These are phyloP conservation scores for Syndactyla subalaris DNA, from an alignment of 2,797 vertebrate species.

Conservation along the genomic window DNA sequence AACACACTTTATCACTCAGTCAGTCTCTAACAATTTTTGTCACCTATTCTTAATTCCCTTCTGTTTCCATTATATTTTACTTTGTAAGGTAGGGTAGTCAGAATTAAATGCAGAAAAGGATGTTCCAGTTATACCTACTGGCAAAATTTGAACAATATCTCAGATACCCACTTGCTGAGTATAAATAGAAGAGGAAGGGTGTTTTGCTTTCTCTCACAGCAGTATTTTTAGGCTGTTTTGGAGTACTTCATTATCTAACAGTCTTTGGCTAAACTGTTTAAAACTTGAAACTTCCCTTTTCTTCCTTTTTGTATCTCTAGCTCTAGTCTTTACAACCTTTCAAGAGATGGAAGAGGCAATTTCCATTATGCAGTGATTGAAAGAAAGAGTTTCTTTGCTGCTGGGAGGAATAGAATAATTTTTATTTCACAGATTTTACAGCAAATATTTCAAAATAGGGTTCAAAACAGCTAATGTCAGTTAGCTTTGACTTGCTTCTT, in stretches of 20 bases:
- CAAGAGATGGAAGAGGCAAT: background rate
- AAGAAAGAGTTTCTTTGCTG: background rate
- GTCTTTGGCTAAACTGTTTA: background rate
- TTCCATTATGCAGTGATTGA: background rate
- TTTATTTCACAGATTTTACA: background rate
- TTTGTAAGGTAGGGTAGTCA: background rate
- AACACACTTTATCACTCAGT: background rate
- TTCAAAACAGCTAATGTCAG: background rate
- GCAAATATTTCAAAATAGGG: background rate
- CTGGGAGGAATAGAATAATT: background rate
- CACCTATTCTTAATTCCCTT: background rate
- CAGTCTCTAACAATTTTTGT: background rate
- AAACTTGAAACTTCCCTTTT: slow-evolving; percentile 13
- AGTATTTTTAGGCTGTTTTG: slow-evolving; percentile 44
- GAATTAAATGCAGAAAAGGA: slow-evolving; percentile 16
- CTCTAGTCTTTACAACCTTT: background rate
- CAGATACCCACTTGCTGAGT: slow-evolving; percentile 37
- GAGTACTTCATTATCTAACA: slow-evolving; percentile 38
- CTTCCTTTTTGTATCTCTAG: background rate
- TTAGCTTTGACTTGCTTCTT: background rate
- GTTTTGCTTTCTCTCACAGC: slow-evolving; percentile 34
- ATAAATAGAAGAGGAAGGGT: slow-evolving; percentile 48
- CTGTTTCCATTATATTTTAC: slow-evolving; percentile 11
- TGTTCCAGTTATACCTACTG: slow-evolving; percentile 17
- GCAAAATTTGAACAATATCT: slow-evolving; percentile 42